A percentile compares a stretch with the other conserved stretches of the same genome.
Conservation (phyloP, 1,140 invertebrate genomes). For the Proctacanthus coquilletti region DNA sequence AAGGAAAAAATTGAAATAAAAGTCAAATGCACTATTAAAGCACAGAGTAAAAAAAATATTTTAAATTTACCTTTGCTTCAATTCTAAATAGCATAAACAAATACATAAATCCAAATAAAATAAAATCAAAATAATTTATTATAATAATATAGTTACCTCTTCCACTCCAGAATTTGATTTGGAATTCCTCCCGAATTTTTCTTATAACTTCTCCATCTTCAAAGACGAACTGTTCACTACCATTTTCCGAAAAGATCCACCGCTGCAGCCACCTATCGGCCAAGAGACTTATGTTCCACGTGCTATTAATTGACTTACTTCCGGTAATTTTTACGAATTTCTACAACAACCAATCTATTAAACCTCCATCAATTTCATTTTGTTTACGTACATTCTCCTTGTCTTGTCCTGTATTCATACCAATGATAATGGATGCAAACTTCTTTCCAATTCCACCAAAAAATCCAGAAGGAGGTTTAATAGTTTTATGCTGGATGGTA, state of each 20-base stretch:
- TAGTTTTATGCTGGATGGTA: constrained; percentile 47
- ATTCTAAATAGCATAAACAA: neutral
- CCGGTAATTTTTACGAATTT: constrained; percentile 19
- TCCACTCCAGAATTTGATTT: constrained; percentile 23
- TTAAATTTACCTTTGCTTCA: too few species aligned
- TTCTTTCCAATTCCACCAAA: constrained; percentile 71
- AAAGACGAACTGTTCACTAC: constrained; percentile 21
- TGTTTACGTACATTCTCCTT: constrained; percentile 55
- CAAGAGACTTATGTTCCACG: constrained; percentile 14
- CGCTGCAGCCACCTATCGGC: constrained; percentile 24
- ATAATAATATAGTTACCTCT: constrained; percentile 8
- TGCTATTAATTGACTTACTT: constrained; percentile 9
- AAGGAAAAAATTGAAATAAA: too few species aligned
- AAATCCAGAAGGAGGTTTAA: constrained; percentile 69
- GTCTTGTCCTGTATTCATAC: constrained; percentile 50
- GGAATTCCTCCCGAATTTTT: constrained; percentile 21
- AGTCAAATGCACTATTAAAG: too few species aligned
- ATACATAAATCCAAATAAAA: neutral
- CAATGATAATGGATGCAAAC: constrained; percentile 79
- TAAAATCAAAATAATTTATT: neutral
- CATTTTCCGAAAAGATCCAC: constrained; percentile 21
- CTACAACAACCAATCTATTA: constrained; percentile 9
- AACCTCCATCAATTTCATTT: neutral
- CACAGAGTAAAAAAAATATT: too few species aligned
- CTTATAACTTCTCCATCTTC: constrained; percentile 22